Evolutionary conservation across 1,140 invertebrate genomes (phyloP).

Genomic region (Phymastichus coffea): DNA sequence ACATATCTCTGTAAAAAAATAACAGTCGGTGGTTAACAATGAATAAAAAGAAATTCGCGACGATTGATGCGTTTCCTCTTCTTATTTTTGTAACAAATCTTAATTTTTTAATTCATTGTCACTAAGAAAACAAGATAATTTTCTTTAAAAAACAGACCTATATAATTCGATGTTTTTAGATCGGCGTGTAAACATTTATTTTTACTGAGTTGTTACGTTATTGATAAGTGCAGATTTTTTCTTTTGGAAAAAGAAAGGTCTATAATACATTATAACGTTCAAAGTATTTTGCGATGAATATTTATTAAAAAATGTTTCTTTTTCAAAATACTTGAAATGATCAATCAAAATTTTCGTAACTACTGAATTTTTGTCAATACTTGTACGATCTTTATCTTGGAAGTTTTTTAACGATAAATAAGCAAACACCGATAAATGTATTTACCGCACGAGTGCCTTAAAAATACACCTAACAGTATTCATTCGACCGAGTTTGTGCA

Average conservation of each 20-base stretch:
- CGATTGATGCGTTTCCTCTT: constrained; percentile 16
- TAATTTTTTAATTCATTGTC: constrained; percentile 22
- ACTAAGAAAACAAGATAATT: constrained; percentile 7
- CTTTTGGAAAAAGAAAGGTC: too few relatives aligned
- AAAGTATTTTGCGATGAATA: constrained; percentile 24
- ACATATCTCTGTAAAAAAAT: constrained; percentile 14
- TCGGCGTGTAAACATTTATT: constrained; percentile 20
- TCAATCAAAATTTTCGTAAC: constrained; percentile 33
- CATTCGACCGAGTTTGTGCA: constrained; percentile 25
- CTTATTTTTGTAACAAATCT: constrained; percentile 15
- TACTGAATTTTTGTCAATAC: too few relatives aligned
- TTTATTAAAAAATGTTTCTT: constrained; percentile 17
- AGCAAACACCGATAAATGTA: constrained; percentile 29
- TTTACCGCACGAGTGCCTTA: constrained; percentile 48
- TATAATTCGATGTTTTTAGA: too few relatives aligned
- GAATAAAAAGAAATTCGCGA: constrained; percentile 13
- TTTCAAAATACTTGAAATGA: constrained; percentile 30
- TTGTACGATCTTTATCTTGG: too few relatives aligned
- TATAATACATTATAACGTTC: too few relatives aligned
- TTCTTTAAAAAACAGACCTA: too few relatives aligned
- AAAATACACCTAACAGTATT: constrained; percentile 46
- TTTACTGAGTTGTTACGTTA: constrained; percentile 25
- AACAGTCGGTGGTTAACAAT: constrained; percentile 12
- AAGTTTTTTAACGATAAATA: background rate
- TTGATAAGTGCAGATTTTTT: constrained; percentile 22